Evolutionary conservation across 2,888 invertebrate species (phyloP).

Genomic region (Biston stratarius): DNA sequence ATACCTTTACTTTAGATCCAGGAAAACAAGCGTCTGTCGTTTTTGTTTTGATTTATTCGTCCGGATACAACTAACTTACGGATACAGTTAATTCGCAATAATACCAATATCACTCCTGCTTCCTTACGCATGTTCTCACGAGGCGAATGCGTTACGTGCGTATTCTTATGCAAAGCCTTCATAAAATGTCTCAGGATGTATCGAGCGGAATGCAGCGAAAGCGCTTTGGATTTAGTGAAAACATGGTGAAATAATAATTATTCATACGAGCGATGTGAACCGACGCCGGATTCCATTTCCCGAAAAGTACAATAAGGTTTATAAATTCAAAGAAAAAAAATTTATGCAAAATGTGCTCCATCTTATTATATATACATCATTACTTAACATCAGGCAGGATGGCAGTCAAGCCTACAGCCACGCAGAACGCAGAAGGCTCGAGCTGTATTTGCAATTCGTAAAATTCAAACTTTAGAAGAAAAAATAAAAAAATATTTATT

Average conservation of each 20-base stretch:
- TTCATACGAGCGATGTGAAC: too few relatives aligned
- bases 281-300: too few relatives aligned
- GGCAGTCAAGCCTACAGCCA: too few relatives aligned
- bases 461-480: too few relatives aligned
- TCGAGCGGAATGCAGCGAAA: background rate
- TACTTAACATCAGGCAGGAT: too few relatives aligned
- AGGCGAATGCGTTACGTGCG: conserved; percentile 19
- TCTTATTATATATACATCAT: too few relatives aligned
- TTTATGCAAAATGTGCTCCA: too few relatives aligned
- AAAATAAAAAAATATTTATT: too few relatives aligned
- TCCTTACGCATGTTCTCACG: conserved; percentile 38
- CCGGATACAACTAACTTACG: conserved; percentile 35
- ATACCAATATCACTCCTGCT: conserved; percentile 28
- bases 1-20: conserved; percentile 12
- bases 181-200: conserved; percentile 25
- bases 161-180: conserved; percentile 24
- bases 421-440: too few relatives aligned
- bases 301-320: too few relatives aligned
- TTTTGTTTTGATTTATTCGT: conserved; percentile 38
- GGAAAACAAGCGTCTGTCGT: conserved; percentile 34
- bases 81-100: conserved; percentile 40
- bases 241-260: background rate
- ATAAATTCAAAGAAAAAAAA: too few relatives aligned
- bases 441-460: too few relatives aligned
- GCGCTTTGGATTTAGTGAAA: background rate